Base-by-base conservation (phyloP, 1,140 invertebrate species). In the Ericerus pela region DNA sequence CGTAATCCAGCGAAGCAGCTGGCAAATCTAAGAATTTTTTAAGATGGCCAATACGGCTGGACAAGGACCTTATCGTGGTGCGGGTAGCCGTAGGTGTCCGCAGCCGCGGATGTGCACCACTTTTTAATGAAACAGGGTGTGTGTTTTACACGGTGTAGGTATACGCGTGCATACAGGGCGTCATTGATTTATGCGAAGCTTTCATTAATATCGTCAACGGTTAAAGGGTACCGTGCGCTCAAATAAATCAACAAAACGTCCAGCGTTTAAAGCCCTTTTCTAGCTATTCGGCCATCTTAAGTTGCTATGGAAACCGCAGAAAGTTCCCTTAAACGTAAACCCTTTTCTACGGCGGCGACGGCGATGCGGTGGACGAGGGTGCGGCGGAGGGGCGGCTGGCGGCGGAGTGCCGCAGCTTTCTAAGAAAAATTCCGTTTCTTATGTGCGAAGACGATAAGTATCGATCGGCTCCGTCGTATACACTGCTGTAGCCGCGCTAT, bases 391-490 rank as follows among this genome's bases (percentile, higher is more conserved):
- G n/a, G n/a, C n/a, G n/a, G n/a, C n/a, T n/a, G n/a, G n/a, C n/a
- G n/a, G n/a, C n/a, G n/a, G n/a, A n/a, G n/a, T n/a, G n/a, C n/a
- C 26, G 14, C 41, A 47, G 41, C 41, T 47, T 47, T 47, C 41
- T 47, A 47, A 47, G 41, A 47, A 47, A 47, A 47, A 47, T 47
- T 47, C 41, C 41, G 41, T 47, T 47, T 47, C 41, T 47, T 47
- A 47, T 47, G 26, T 24, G 41, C 41, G 41, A 47, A 47, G 41
- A 47, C 41, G 41, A 47, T 47, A 47, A 47, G 41, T 47, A 47
- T 47, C 26, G 41, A 47, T 47, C 41, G 41, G 26, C n/a, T n/a
- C n/a, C n/a, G n/a, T n/a, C n/a, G n/a, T n/a, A n/a, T n/a, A n/a
- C n/a, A n/a, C n/a, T n/a, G n/a, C n/a, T n/a, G n/a, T n/a, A n/a